Evolutionary conservation across 2,113 vertebrate species (phyloP).

Genomic region (Hippocampus guttulatus): DNA sequence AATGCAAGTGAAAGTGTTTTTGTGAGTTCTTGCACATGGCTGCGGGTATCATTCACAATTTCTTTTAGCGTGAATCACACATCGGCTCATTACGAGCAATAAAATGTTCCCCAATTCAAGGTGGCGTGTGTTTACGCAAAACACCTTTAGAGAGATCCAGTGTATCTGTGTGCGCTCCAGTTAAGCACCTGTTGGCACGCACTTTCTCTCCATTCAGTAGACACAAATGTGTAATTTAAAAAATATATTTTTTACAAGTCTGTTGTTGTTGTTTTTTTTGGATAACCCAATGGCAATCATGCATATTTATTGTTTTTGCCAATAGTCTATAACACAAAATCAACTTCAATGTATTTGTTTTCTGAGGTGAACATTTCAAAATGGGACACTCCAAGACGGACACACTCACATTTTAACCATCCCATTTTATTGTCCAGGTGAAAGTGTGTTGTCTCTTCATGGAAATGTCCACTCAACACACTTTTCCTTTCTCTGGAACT

Average conservation of each 20-base stretch:
- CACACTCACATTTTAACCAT: not conserved
- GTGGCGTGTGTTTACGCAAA: conserved; percentile 20
- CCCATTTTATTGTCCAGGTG: not conserved
- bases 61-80: conserved; percentile 8
- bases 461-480: not conserved
- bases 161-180: conserved; percentile 8
- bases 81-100: not conserved
- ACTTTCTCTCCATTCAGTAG: conserved; percentile 2
- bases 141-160: conserved; percentile 9
- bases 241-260: conserved; percentile 13
- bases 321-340: too few species aligned
- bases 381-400: not conserved
- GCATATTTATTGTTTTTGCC: conserved; percentile 9
- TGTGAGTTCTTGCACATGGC: not conserved
- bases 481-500: not conserved
- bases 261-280: too few species aligned
- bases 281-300: conserved; percentile 7
- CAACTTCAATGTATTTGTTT: not conserved
- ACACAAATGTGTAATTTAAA: conserved; percentile 28
- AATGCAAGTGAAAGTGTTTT: not conserved
- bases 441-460: not conserved
- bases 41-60: conserved; percentile 13
- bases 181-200: conserved; percentile 37
- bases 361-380: not conserved
- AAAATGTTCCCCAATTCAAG: not conserved